Evolutionary conservation across 2,888 invertebrate genomes (phyloP).

Genomic region (Plagiodera versicolora): DNA sequence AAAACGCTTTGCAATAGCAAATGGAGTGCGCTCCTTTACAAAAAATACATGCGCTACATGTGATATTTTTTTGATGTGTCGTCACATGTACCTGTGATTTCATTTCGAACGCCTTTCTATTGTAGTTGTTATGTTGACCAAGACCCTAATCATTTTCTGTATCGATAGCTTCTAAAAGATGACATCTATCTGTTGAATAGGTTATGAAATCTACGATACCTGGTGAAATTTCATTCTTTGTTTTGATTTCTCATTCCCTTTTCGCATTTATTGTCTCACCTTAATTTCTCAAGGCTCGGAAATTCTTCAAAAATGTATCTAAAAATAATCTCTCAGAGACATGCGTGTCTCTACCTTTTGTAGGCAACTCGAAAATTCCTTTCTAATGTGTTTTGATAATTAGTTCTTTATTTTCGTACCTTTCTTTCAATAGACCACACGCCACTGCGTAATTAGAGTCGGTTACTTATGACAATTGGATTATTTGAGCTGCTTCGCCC

Average conservation of each 20-base stretch:
- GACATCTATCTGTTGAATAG: constrained; percentile 10
- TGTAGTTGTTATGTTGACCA: neutral
- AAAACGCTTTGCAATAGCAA: neutral
- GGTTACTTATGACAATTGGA: constrained; percentile 8
- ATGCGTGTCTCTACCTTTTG: constrained; percentile 7
- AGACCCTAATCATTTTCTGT: neutral
- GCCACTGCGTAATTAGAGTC: constrained; percentile 14
- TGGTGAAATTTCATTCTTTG: constrained; percentile 8
- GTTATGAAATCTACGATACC: constrained; percentile 9
- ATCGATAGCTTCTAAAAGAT: constrained; percentile 14
- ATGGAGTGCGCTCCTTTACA: neutral
- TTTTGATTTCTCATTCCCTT: constrained; percentile 13
- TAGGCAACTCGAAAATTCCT: constrained; percentile 13
- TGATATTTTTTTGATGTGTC: neutral
- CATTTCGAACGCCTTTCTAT: neutral
- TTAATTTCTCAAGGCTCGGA: constrained; percentile 7
- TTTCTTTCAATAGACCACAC: constrained; percentile 13
- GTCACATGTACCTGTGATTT: neutral
- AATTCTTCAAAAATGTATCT: constrained; percentile 17
- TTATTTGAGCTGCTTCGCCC: constrained; percentile 16
- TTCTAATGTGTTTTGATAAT: constrained; percentile 17
- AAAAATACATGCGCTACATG: neutral
- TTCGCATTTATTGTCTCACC: constrained; percentile 7
- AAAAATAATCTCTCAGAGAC: constrained; percentile 10
- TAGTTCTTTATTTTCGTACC: constrained; percentile 16